A percentile compares a stretch with the other conserved stretches of the same genome.
Conservation (phyloP, 1,140 invertebrate species). For the Bombus impatiens region DNA sequence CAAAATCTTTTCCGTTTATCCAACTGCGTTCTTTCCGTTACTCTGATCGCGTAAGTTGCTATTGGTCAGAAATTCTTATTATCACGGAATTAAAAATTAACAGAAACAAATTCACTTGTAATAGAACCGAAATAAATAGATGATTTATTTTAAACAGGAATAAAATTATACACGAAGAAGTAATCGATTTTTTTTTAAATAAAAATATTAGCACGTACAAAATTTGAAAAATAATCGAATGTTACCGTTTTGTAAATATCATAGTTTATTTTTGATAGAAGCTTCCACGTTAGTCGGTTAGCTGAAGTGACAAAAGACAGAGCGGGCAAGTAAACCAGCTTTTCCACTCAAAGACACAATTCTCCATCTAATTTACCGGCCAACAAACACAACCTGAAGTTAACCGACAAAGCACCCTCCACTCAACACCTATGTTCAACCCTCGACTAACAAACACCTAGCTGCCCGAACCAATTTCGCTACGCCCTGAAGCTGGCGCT, state of each 20-base stretch:
- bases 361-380: neutral
- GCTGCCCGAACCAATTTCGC: neutral
- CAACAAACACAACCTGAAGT: neutral
- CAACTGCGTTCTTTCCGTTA: neutral
- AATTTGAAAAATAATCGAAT: too few species aligned
- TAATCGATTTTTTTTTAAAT: too few species aligned
- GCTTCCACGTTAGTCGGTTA: neutral
- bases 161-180: too few species aligned
- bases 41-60: neutral
- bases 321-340: neutral
- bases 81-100: too few species aligned
- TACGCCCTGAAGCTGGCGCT: neutral
- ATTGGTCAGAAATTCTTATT: neutral
- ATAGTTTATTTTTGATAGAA: neutral
- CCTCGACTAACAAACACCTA: conserved; percentile 2
- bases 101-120: too few species aligned
- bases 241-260: neutral
- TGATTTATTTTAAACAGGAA: too few species aligned
- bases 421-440: neutral
- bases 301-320: neutral
- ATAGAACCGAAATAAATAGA: too few species aligned
- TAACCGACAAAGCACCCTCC: neutral
- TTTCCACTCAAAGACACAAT: neutral
- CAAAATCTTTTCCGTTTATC: neutral
- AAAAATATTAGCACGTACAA: too few species aligned